A percentile compares a stretch with the other conserved stretches of the same genome.
Conservation (phyloP, 2,797 vertebrate species). For the Sarcoramphus papa region DNA sequence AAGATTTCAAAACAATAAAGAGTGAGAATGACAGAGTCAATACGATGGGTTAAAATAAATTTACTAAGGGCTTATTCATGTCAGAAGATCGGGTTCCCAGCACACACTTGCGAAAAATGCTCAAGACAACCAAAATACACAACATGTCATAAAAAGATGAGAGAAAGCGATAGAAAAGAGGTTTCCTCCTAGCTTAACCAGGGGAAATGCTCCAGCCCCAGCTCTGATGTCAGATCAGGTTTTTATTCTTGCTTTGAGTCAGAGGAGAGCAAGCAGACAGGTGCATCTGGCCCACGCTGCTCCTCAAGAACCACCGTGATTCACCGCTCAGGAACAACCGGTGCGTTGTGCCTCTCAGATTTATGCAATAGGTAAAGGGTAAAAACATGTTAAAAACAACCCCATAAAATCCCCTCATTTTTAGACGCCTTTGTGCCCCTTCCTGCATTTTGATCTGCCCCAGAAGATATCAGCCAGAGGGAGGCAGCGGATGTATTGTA, state of each 20-base stretch:
- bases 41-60: background rate
- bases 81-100: background rate
- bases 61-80: background rate
- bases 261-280: background rate
- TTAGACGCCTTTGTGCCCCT: background rate
- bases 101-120: background rate
- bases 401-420: background rate
- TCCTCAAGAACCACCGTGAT: background rate
- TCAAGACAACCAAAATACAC: background rate
- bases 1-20: background rate
- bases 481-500: background rate
- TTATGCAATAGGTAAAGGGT: background rate
- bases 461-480: background rate
- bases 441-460: background rate
- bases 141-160: background rate
- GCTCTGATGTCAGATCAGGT: background rate
- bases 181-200: background rate
- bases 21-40: background rate
- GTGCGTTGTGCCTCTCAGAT: background rate
- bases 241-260: background rate
- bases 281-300: background rate
- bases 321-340: background rate
- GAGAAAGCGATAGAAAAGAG: background rate
- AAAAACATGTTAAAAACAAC: background rate
- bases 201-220: background rate